Conservation (phyloP, 2,113 vertebrate genomes). For the Grantiella picta region DNA sequence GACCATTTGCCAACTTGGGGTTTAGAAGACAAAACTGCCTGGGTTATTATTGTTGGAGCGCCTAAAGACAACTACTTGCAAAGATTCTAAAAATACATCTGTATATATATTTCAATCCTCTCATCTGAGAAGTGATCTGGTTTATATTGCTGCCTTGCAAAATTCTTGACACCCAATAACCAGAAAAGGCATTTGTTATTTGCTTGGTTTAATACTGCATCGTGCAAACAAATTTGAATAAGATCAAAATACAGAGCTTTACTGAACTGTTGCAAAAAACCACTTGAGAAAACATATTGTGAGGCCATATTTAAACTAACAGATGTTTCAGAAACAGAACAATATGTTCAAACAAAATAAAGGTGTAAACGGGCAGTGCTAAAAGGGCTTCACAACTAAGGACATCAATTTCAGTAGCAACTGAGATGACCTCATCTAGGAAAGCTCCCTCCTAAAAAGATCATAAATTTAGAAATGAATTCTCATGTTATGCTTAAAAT, state of each 20-base stretch:
- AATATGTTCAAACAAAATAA: slow-evolving; percentile 66
- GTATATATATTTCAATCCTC: not conserved
- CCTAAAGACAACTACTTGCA: not conserved
- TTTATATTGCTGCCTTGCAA: not conserved
- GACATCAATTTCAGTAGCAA: not conserved
- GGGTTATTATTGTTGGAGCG: not conserved
- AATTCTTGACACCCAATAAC: not conserved
- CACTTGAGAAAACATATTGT: slow-evolving; percentile 65
- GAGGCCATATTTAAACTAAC: slow-evolving; percentile 60
- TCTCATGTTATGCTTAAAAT: slow-evolving; percentile 11
- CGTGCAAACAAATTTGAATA: not conserved
- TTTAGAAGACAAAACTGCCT: not conserved
- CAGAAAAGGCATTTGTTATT: not conserved
- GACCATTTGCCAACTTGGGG: not conserved
- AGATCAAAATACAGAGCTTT: slow-evolving; percentile 3
- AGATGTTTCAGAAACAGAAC: slow-evolving; percentile 68
- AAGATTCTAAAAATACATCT: not conserved
- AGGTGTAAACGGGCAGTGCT: slow-evolving; percentile 32
- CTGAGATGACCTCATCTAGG: not conserved
- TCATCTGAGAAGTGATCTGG: not conserved
- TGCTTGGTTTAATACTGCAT: not conserved
- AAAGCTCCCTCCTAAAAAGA: not conserved
- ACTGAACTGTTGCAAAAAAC: slow-evolving; percentile 18
- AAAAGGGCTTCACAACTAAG: slow-evolving; percentile 29
- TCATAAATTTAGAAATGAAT: not conserved